Conservation (phyloP, 2,888 invertebrate genomes). For the Drosophila rellima region DNA sequence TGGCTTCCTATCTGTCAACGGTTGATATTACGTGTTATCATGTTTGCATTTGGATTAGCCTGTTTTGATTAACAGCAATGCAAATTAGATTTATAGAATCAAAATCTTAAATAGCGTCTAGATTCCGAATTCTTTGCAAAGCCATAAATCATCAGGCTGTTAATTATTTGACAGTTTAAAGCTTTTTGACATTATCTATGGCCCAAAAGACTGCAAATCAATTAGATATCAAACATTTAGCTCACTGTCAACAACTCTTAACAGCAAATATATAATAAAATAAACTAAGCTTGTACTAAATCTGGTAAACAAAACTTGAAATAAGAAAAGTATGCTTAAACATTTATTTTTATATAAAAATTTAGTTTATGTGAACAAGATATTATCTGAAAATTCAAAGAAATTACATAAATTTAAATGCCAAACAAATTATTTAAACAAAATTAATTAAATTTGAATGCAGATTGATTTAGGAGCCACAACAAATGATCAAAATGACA, state of each 20-base stretch:
- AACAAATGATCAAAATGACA: too few species aligned
- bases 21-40: not conserved
- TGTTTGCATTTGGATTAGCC: not conserved
- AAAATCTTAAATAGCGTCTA: not conserved
- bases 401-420: too few species aligned
- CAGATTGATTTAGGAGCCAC: too few species aligned
- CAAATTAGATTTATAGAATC: not conserved
- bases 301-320: too few species aligned
- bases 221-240: not conserved
- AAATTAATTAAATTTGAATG: too few species aligned
- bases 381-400: too few species aligned
- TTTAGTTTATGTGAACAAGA: too few species aligned
- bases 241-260: not conserved
- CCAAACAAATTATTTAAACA: too few species aligned
- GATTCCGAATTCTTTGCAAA: not conserved
- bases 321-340: too few species aligned
- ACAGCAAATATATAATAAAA: too few species aligned
- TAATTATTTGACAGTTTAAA: not conserved
- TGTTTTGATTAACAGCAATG: not conserved
- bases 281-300: too few species aligned
- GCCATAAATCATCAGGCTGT: not conserved
- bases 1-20: not conserved
- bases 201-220: constrained; percentile 1
- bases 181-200: constrained; percentile 9
- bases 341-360: too few species aligned